A percentile compares a stretch with the other conserved stretches of the same genome.
These are phyloP conservation scores for Malaclemys terrapin DNA, from an alignment of 2,113 vertebrate species.

Conservation along the genomic window DNA sequence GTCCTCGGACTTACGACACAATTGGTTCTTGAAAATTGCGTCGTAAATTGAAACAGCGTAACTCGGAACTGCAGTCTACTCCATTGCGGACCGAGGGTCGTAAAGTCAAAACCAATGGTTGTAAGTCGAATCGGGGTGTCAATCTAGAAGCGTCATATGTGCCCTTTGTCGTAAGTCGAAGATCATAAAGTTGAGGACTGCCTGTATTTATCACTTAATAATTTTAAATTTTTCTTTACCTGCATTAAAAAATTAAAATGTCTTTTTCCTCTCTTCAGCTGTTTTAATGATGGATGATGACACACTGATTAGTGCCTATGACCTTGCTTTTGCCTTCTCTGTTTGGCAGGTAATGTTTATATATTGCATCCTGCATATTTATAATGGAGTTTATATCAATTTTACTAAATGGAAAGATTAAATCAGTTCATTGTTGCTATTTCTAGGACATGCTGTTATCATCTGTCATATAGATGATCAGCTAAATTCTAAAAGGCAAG, in stretches of 20 bases:
- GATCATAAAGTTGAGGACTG: too few species aligned
- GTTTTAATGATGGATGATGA: conserved; percentile 97
- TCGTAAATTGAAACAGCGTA: too few species aligned
- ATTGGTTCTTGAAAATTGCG: too few species aligned
- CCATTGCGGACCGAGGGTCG: too few species aligned
- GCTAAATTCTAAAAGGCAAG: background rate
- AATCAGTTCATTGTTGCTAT: background rate
- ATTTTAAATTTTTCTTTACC: background rate
- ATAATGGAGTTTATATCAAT: background rate
- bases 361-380: background rate
- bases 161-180: too few species aligned
- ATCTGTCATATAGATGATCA: background rate
- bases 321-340: conserved; percentile 93
- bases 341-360: conserved; percentile 93
- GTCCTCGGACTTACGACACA: too few species aligned
- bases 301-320: conserved; percentile 91
- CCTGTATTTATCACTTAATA: background rate
- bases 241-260: background rate
- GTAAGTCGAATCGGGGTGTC: too few species aligned
- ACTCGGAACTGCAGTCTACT: too few species aligned
- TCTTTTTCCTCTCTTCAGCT: conserved; percentile 75
- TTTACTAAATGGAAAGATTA: background rate
- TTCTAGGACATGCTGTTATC: background rate
- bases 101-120: too few species aligned
- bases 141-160: too few species aligned